Conservation (phyloP, 1,140 invertebrate species). For the Leptinotarsa undecemlineata region DNA sequence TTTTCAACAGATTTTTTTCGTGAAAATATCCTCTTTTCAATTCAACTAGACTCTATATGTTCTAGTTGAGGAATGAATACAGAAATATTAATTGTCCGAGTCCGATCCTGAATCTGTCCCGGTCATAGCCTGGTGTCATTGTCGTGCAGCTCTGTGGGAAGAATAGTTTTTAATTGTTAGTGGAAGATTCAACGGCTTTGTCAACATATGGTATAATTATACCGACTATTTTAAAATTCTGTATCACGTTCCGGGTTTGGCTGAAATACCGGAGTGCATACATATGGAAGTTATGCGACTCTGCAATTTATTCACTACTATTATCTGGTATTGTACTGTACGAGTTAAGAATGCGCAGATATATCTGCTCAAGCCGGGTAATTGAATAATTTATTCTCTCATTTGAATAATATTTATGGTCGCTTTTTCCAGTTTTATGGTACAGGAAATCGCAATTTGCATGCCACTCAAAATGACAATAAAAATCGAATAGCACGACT, state of each 20-base stretch:
- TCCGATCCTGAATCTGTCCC: background rate
- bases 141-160: constrained; percentile 28
- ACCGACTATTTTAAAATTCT: constrained; percentile 16
- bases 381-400: constrained; percentile 46
- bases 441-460: constrained; percentile 36
- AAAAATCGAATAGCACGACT: constrained; percentile 12
- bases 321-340: constrained; percentile 33
- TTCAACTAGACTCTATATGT: no score
- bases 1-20: no score
- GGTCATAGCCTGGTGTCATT: constrained; percentile 28
- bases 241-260: constrained; percentile 23
- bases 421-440: constrained; percentile 30
- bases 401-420: constrained; percentile 41
- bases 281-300: constrained; percentile 34
- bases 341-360: constrained; percentile 37
- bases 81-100: background rate
- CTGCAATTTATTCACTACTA: constrained; percentile 35
- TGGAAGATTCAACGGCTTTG: constrained; percentile 11
- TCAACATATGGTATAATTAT: constrained; percentile 25
- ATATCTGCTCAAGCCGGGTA: constrained; percentile 38
- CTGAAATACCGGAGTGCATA: constrained; percentile 19
- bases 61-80: no score
- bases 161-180: constrained; percentile 27
- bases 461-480: constrained; percentile 28
- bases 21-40: no score